Percentiles rank a stretch among this genome's conserved stretches.
These are phyloP conservation scores for Torymus texanus DNA, from an alignment of 2,888 invertebrate species.

Conservation along the genomic window DNA sequence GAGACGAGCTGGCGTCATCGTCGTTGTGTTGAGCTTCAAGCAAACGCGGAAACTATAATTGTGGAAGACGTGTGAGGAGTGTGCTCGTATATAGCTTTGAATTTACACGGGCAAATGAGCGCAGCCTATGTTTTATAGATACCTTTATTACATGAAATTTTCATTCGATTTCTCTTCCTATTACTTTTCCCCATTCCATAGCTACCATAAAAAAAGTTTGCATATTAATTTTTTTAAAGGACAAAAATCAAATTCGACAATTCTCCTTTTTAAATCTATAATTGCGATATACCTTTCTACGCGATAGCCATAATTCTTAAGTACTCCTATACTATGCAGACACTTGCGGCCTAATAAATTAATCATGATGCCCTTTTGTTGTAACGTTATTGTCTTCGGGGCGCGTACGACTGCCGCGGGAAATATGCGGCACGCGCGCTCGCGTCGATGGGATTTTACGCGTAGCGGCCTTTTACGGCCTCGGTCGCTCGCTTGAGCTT, in stretches of 20 bases:
- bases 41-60: slow-evolving; percentile 73
- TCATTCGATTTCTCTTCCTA: too few species aligned
- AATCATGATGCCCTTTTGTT: slow-evolving; percentile 49
- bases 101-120: too few species aligned
- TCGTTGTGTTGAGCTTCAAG: slow-evolving; percentile 60
- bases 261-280: slow-evolving; percentile 37
- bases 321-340: too few species aligned
- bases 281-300: slow-evolving; percentile 1
- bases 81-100: too few species aligned
- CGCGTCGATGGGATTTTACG: slow-evolving; percentile 33
- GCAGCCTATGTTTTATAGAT: too few species aligned
- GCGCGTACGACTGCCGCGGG: slow-evolving; percentile 9
- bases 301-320: neutral
- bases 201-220: too few species aligned
- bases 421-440: slow-evolving; percentile 27
- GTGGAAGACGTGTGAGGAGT: slow-evolving; percentile 69
- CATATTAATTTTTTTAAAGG: too few species aligned
- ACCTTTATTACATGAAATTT: too few species aligned
- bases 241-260: too few species aligned
- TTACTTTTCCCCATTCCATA: too few species aligned
- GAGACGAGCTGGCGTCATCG: slow-evolving; percentile 52
- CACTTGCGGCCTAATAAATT: slow-evolving; percentile 44
- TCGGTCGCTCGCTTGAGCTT: slow-evolving; percentile 7
- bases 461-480: slow-evolving; percentile 50
- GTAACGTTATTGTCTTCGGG: slow-evolving; percentile 34